Base-by-base conservation (phyloP, 2,888 invertebrate genomes). In the Cynaeus angustus region DNA sequence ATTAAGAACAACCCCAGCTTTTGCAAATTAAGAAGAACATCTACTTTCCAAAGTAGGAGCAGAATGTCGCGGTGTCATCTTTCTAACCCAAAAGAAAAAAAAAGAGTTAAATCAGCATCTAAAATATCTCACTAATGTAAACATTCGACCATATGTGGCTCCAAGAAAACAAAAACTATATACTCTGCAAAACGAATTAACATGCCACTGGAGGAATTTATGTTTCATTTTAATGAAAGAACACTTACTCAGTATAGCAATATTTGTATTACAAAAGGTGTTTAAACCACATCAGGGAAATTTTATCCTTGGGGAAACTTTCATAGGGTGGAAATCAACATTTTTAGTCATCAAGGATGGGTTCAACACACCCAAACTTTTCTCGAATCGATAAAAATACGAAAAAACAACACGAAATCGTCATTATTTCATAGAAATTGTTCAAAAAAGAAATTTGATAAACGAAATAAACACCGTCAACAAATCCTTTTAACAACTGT, bases 361-460 rank as follows among this genome's bases (percentile, higher is more conserved):
- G 82, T 83, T 83, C 83, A 83, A 83, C 83, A 83, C 84, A 84
- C 84, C 83, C 83, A 81, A 78, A 79, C 74, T 73, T 76, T 78
- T 77, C 76, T 75, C 71, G 77, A 83, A 83, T 83, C 83, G 80
- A 83, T 84, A 83, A 81, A 81, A 81, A 82, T 55, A 70, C 1
- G 75, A 72, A 65, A 74, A 71, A 71, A 38, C 64, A 46, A 50
- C 10, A 43, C 21, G 9, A 58, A 64, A 26, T 2, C 38, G 8
- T 12, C 6, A 43, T 16, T 16, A 52, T 7, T 55, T 61, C 12
- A 21, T 43, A 16, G 13, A 65, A 21, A 41, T 16, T 10, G 16
- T 9, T 6, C 37, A 13, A 62, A 21, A 33, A 37, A 21, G 28
- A 38, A 9, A 21, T 53, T 28, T 55, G 33, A 55, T 38, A 8